Evolutionary conservation across 2,797 vertebrate species (phyloP).

Genomic region (Halcyon smyrnensis): DNA sequence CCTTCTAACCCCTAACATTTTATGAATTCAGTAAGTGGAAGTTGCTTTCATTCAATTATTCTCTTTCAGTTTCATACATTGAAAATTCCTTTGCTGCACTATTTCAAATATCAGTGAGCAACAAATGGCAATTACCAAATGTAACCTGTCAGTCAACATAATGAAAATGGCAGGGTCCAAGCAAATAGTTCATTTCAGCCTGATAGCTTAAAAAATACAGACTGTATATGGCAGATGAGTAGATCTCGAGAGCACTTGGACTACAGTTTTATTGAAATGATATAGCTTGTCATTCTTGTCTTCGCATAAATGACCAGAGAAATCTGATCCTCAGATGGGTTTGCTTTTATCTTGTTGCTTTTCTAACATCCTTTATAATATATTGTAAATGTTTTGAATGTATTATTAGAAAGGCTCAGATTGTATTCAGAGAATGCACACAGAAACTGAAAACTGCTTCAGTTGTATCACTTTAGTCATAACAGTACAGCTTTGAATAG

Average conservation of each 20-base stretch:
- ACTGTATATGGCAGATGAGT: not conserved
- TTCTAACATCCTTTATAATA: not conserved
- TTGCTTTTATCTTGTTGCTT: conserved; percentile 9
- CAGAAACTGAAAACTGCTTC: not conserved
- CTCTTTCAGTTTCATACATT: not conserved
- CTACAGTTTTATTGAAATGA: not conserved
- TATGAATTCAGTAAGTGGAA: not conserved
- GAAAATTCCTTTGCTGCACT: not conserved
- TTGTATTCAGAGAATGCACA: not conserved
- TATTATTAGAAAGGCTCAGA: not conserved
- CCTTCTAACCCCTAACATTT: no score
- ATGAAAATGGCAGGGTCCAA: not conserved
- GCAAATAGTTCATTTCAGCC: not conserved
- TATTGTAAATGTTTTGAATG: not conserved
- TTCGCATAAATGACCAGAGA: not conserved
- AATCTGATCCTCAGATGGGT: not conserved
- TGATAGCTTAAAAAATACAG: not conserved
- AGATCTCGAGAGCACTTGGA: not conserved
- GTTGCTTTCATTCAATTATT: not conserved
- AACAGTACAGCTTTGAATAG: not conserved
- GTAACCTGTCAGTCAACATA: not conserved
- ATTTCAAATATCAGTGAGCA: not conserved
- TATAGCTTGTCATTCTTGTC: not conserved
- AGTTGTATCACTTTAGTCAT: not conserved
- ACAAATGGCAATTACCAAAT: not conserved